Evolutionary conservation across 2,888 invertebrate genomes (phyloP).

Genomic region (Temnothorax ravouxi): DNA sequence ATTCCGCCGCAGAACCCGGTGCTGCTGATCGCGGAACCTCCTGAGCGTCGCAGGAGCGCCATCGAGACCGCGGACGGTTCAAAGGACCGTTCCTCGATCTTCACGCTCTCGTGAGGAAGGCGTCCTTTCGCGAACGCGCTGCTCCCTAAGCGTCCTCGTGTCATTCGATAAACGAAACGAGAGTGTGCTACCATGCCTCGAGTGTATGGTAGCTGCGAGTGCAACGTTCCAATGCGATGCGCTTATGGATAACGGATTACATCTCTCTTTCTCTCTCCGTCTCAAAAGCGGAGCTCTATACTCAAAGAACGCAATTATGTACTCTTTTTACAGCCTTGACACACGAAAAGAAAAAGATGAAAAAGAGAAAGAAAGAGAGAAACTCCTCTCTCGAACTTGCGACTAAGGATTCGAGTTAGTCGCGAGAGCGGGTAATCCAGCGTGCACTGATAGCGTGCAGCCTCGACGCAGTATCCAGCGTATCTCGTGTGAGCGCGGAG

Average conservation of each 20-base stretch:
- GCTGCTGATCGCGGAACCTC: conserved; percentile 11
- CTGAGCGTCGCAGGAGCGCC: conserved; percentile 59
- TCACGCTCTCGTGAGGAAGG: conserved; percentile 63
- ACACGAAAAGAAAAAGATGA: neutral
- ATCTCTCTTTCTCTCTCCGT: too few species aligned
- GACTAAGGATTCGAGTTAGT: neutral
- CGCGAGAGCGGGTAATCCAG: conserved; percentile 10
- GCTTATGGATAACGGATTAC: conserved; percentile 3
- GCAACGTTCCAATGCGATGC: neutral
- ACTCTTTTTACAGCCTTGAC: neutral
- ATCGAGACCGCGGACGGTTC: conserved; percentile 30
- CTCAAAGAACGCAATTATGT: neutral
- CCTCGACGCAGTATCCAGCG: conserved; percentile 19
- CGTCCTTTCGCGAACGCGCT: conserved; percentile 55
- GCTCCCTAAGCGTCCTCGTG: conserved; percentile 8
- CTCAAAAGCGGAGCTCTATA: neutral
- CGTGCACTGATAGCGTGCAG: neutral
- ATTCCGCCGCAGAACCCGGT: conserved; percentile 42
- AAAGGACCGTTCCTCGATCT: conserved; percentile 47
- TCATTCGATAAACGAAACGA: neutral
- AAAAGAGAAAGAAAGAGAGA: neutral
- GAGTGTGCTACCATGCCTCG: neutral
- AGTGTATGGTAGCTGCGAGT: neutral
- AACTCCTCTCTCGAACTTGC: neutral
- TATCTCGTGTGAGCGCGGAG: conserved; percentile 13